These are phyloP conservation scores for Ficedula albicollis DNA, from an alignment of 2,797 vertebrate genomes.

Conservation along the genomic window DNA sequence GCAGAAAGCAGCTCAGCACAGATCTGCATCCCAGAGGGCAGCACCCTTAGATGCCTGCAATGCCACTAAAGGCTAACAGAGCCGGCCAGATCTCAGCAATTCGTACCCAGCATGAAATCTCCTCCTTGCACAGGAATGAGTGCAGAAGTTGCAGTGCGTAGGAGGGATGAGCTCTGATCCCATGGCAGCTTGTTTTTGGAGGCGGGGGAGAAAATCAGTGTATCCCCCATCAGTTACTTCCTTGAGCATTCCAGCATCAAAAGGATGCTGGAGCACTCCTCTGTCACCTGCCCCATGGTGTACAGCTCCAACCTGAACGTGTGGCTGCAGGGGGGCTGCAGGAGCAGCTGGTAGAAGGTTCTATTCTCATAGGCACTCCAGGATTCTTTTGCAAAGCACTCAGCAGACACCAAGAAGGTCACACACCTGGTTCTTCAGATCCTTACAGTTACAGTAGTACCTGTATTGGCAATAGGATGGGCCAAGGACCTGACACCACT, in stretches of 20 bases:
- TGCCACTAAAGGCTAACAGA: background rate
- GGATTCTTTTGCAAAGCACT: background rate
- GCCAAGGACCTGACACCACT: too few species aligned
- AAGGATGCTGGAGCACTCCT: too few species aligned
- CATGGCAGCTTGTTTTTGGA: rapidly evolving
- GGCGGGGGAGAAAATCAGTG: rapidly evolving
- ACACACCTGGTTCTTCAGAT: background rate
- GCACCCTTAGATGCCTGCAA: background rate
- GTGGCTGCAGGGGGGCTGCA: background rate
- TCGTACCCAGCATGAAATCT: background rate
- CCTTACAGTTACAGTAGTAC: background rate
- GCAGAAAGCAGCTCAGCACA: background rate
- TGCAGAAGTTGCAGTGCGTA: background rate
- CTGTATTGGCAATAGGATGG: background rate
- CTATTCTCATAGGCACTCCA: background rate
- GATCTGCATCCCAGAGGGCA: background rate
- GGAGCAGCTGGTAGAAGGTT: background rate
- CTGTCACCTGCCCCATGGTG: background rate
- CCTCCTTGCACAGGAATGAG: background rate
- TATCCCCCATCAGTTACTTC: background rate
- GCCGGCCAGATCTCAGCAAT: background rate
- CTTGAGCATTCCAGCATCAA: background rate
- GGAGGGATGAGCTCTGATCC: background rate
- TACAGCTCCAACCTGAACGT: background rate
- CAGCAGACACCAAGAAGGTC: background rate